Conservation (phyloP, 2,797 vertebrate genomes). For the Darevskia mixta region DNA sequence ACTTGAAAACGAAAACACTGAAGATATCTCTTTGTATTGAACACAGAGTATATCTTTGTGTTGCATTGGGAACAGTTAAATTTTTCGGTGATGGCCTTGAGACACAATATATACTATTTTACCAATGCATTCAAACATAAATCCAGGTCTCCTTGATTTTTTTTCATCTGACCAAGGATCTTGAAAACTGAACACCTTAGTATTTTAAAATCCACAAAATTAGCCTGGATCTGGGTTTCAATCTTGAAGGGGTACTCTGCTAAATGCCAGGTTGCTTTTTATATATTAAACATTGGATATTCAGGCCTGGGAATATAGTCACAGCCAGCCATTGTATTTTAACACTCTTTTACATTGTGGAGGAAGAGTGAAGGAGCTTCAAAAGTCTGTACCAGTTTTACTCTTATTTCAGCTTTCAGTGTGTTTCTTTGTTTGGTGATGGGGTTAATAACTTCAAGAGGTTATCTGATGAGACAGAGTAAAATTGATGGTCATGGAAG, state of each 20-base stretch:
- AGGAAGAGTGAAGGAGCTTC: background rate
- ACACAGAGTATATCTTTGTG: constrained; percentile 43
- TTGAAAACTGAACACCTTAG: constrained; percentile 47
- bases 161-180: constrained; percentile 35
- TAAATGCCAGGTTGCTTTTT: accelerated
- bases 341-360: background rate
- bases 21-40: background rate
- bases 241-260: background rate
- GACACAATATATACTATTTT: constrained; percentile 63
- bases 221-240: background rate
- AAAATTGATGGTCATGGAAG: background rate
- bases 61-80: constrained; percentile 57
- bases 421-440: accelerated
- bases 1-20: constrained; percentile 56
- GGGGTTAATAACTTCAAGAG: constrained; percentile 32
- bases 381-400: background rate
- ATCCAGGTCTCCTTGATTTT: constrained; percentile 30
- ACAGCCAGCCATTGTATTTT: background rate
- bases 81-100: constrained; percentile 50
- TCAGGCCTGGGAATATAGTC: background rate
- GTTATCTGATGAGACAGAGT: constrained; percentile 13
- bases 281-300: constrained; percentile 29
- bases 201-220: constrained; percentile 36
- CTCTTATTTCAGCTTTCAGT: background rate
- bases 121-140: constrained; percentile 28